Evolutionary conservation across 2,797 vertebrate genomes (phyloP).

Genomic region (Aplochiton taeniatus): DNA sequence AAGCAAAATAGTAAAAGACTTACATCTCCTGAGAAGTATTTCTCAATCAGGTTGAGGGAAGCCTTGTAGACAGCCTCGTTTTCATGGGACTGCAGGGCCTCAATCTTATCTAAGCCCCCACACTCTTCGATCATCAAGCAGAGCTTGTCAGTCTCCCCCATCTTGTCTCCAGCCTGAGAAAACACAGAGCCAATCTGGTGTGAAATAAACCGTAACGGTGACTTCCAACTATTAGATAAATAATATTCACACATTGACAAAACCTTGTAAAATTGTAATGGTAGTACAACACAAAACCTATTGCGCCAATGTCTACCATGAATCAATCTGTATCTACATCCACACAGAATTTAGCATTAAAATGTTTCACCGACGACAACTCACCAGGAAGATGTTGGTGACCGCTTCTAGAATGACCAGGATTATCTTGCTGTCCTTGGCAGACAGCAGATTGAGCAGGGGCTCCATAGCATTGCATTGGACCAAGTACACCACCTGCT

Average conservation of each 20-base stretch:
- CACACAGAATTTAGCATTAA: background rate
- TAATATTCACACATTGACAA: no score
- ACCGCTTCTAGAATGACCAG: constrained; percentile 90
- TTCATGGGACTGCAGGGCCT: constrained; percentile 87
- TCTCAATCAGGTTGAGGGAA: constrained; percentile 85
- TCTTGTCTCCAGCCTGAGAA: constrained; percentile 83
- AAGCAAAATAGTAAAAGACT: constrained; percentile 29
- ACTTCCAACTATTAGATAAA: no score
- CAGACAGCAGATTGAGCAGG: constrained; percentile 80
- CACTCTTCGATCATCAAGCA: constrained; percentile 89
- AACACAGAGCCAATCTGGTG: background rate
- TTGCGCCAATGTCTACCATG: no score
- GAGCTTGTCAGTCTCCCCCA: constrained; percentile 84
- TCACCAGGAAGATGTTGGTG: constrained; percentile 88
- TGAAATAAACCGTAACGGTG: no score
- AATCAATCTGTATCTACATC: no score
- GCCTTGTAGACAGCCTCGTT: constrained; percentile 88
- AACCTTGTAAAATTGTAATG: no score
- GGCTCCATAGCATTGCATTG: constrained; percentile 85
- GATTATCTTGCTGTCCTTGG: constrained; percentile 88
- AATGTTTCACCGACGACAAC: constrained; percentile 11
- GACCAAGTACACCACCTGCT: constrained; percentile 88
- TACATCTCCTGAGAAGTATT: constrained; percentile 89
- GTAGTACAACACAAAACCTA: no score
- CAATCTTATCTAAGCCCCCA: constrained; percentile 88